phyloP scores from a whole-genome alignment of 2,888 invertebrate genomes.

The Nemotelus nigrinus region DNA sequence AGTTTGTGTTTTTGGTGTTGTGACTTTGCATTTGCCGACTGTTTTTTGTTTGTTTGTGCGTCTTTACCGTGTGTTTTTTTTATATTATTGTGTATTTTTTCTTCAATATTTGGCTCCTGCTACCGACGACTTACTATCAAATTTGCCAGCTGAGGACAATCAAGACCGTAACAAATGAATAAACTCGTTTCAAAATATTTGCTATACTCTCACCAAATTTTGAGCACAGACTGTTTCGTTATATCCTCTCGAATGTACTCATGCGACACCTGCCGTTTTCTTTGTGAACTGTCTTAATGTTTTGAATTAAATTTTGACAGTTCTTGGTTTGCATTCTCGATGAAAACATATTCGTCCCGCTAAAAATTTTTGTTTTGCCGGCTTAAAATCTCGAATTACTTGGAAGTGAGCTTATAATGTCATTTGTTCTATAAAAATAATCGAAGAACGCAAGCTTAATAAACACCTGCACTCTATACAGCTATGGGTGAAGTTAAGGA shows the following conservation, averaged over 20 bases:
- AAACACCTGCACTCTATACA: neutral
- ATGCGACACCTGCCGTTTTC: neutral
- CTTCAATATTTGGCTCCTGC: no score
- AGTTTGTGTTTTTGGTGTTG: no score
- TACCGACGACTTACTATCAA: no score
- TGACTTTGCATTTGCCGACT: no score
- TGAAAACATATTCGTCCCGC: slow-evolving; percentile 20
- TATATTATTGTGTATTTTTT: no score
- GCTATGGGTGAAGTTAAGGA: slow-evolving; percentile 55
- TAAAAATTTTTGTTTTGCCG: slow-evolving; percentile 11
- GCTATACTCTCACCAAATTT: no score
- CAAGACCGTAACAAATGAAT: no score
- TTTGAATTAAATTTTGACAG: slow-evolving; percentile 1
- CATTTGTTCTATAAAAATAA: neutral
- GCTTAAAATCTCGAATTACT: neutral
- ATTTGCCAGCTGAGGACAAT: no score
- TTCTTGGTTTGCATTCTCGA: slow-evolving; percentile 13
- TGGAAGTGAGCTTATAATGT: neutral
- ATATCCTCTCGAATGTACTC: neutral
- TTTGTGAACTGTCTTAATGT: neutral
- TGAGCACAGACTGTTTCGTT: no score
- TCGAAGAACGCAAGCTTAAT: slow-evolving; percentile 2
- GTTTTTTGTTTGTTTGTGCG: no score
- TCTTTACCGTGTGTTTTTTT: no score
- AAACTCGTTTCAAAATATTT: no score